Evolutionary conservation across 37 sponge, comb jelly and placozoan species (phyloP), one percentile per base, ranked within the genome.

Genomic region (Petrosia ficiformis): DNA sequence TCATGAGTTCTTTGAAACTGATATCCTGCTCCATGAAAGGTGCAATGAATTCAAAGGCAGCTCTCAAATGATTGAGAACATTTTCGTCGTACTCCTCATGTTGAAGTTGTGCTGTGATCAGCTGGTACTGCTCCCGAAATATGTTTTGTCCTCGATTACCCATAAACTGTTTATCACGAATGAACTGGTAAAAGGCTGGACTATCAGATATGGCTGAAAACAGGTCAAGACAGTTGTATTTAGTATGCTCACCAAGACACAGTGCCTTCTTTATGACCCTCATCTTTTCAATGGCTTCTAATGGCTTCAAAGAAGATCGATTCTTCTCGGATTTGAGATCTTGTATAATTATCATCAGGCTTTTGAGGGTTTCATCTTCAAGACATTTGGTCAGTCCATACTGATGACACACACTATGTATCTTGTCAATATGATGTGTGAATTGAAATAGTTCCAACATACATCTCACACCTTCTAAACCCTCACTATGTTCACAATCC

Each of bases 1-100:
- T 67, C 35, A 85, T 37, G 4, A 54, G 29, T n/a, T 58, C 57
- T 29, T 60, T 73, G 14, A 32, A 29, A 21, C 57, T 21, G 5
- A 59, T 10, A 25, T 44, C 43, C 5, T 4, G 22, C 19, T 88
- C 79, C 39, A 77, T 61, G 43, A 88, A 88, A 28, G 83, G 89
- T 37, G 65, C 36, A 19, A 88, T 64, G 76, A 40, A 82, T 29
- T 63, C 52, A 40, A 78, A 73, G 39, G 79, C 89, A 64, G 65
- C 71, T 31, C n/a, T 48, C 5, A 89, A 76, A 28, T 89, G 89
- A 30, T 82, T 89, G 14, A 89, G 80, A 11, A 89, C 89, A 35
- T 38, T 71, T 28, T 89, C 89, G 43, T 83, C 73, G 69, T 88
- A 92, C 31, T 92, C 93, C 37, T 92, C 88, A 80, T 92, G 85